Conservation (phyloP, 2,797 vertebrate genomes). For the Sebastes hubbsi region DNA sequence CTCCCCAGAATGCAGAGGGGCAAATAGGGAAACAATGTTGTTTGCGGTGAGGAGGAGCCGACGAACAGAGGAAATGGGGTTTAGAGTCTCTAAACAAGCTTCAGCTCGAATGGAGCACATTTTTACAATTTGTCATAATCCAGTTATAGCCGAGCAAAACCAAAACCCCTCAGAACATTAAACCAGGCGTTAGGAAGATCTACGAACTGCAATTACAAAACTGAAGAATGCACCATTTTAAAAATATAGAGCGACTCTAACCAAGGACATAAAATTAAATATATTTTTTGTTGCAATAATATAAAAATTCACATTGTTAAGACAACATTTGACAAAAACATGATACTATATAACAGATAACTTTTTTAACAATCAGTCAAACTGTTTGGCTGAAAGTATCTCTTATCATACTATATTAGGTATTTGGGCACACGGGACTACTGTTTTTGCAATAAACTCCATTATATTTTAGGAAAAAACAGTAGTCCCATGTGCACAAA, state of each 20-base stretch:
- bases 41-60: conserved; percentile 3
- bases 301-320: neutral
- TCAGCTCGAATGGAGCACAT: conserved; percentile 17
- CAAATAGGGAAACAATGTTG: conserved; percentile 31
- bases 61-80: neutral
- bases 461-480: too few relatives aligned
- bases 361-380: neutral
- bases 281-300: neutral
- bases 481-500: too few relatives aligned
- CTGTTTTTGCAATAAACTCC: too few relatives aligned
- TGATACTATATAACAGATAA: neutral
- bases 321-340: neutral
- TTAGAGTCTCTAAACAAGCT: conserved; percentile 16
- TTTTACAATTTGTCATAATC: conserved; percentile 19
- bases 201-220: neutral
- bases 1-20: conserved; percentile 49
- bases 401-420: too few relatives aligned
- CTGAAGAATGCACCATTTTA: neutral
- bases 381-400: too few relatives aligned
- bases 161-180: neutral
- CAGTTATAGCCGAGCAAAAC: conserved; percentile 15
- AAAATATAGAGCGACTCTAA: neutral
- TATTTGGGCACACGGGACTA: too few relatives aligned
- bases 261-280: neutral
- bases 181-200: neutral